phyloP scores from a whole-genome alignment of 1,140 invertebrate species.

The Heliconius himera region DNA sequence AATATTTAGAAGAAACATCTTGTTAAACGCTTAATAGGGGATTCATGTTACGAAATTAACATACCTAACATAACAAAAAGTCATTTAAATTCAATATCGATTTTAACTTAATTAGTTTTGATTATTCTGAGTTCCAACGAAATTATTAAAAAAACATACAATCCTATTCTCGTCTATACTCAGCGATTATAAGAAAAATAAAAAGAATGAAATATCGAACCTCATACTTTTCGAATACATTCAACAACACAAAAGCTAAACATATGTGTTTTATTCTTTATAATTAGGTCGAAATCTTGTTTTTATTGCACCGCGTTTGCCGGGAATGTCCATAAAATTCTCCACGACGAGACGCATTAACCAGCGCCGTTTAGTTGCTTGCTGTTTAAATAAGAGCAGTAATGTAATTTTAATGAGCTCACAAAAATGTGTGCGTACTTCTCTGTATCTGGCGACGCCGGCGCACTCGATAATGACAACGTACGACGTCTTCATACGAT shows the following conservation, averaged over 20 bases:
- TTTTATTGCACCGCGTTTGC: constrained; percentile 49
- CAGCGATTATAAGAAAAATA: not conserved
- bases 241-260: constrained; percentile 43
- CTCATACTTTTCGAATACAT: constrained; percentile 36
- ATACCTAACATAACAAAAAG: no score
- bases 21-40: no score
- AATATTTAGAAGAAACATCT: constrained; percentile 14
- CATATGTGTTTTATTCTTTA: constrained; percentile 50
- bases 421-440: constrained; percentile 72
- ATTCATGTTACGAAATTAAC: no score
- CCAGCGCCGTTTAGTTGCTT: constrained; percentile 77
- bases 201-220: constrained; percentile 22
- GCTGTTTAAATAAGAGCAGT: constrained; percentile 78
- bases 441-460: constrained; percentile 50
- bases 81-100: no score
- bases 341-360: constrained; percentile 71
- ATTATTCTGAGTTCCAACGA: no score
- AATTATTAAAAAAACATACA: not conserved
- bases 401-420: constrained; percentile 81
- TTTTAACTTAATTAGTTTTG: no score
- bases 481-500: constrained; percentile 1
- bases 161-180: not conserved
- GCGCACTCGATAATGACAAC: constrained; percentile 47
- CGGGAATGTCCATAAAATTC: constrained; percentile 72
- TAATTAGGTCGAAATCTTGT: constrained; percentile 48